Conservation (phyloP, 2,113 vertebrate species). For the Takifugu flavidus region DNA sequence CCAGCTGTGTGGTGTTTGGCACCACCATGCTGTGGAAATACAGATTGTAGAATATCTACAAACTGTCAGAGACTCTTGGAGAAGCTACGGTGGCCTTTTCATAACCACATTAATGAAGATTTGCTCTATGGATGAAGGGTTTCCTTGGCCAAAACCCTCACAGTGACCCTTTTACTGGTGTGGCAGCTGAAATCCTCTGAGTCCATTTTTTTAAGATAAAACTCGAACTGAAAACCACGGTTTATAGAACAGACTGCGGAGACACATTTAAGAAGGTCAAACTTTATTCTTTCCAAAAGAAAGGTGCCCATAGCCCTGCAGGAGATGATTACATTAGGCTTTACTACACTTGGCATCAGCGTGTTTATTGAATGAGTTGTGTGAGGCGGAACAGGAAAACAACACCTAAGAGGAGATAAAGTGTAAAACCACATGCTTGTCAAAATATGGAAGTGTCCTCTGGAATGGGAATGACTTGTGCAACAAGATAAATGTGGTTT, state of each 20-base stretch:
- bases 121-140: too few species aligned
- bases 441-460: slow-evolving; percentile 17
- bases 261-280: slow-evolving; percentile 14
- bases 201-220: too few species aligned
- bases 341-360: slow-evolving; percentile 32
- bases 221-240: not conserved
- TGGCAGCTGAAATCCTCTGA: too few species aligned
- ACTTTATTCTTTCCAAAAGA: slow-evolving; percentile 55
- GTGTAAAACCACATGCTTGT: slow-evolving; percentile 41
- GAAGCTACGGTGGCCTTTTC: too few species aligned
- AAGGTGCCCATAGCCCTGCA: slow-evolving; percentile 19
- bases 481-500: slow-evolving; percentile 22
- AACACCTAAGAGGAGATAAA: slow-evolving; percentile 41
- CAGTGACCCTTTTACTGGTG: too few species aligned
- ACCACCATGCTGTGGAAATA: too few species aligned
- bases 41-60: too few species aligned
- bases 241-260: not conserved
- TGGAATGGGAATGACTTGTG: slow-evolving; percentile 35
- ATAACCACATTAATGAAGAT: too few species aligned
- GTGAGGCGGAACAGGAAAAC: slow-evolving; percentile 22
- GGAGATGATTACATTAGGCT: slow-evolving; percentile 34
- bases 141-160: too few species aligned
- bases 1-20: too few species aligned
- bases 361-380: slow-evolving; percentile 40
- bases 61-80: too few species aligned